Conservation (phyloP, 2,797 vertebrate species). For the Gouania willdenowi region DNA sequence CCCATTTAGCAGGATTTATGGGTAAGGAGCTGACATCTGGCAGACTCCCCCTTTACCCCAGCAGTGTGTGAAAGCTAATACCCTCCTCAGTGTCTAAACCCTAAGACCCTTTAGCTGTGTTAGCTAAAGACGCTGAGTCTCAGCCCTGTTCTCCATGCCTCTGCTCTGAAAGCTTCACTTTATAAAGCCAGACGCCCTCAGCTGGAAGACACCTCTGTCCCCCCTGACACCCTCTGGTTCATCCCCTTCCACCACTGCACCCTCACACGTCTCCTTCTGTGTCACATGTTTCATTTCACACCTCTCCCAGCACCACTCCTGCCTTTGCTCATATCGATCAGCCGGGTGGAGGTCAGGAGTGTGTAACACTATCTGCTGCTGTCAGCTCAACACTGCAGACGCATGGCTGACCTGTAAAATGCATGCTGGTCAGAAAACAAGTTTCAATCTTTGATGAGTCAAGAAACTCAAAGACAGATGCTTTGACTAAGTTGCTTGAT, state of each 20-base stretch:
- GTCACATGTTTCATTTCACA: neutral
- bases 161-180: constrained; percentile 43
- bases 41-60: constrained; percentile 71
- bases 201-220: constrained; percentile 36
- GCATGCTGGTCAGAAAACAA: constrained; percentile 55
- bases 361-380: constrained; percentile 67
- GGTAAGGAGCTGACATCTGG: constrained; percentile 72
- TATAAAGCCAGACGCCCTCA: constrained; percentile 49
- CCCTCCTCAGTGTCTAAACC: constrained; percentile 72
- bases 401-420: constrained; percentile 52
- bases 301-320: neutral
- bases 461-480: constrained; percentile 17
- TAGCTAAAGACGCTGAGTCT: constrained; percentile 68
- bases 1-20: constrained; percentile 76
- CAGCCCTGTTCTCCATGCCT: constrained; percentile 36
- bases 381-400: constrained; percentile 50
- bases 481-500: constrained; percentile 22
- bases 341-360: constrained; percentile 53
- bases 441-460: constrained; percentile 37
- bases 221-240: constrained; percentile 5
- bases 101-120: constrained; percentile 65
- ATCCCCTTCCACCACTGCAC: neutral
- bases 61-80: constrained; percentile 75
- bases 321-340: constrained; percentile 51
- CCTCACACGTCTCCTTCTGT: constrained; percentile 2